A percentile compares a stretch with the other conserved stretches of the same genome.
Conservation (phyloP, 2,797 vertebrate genomes). For the Eulemur rubriventer region DNA sequence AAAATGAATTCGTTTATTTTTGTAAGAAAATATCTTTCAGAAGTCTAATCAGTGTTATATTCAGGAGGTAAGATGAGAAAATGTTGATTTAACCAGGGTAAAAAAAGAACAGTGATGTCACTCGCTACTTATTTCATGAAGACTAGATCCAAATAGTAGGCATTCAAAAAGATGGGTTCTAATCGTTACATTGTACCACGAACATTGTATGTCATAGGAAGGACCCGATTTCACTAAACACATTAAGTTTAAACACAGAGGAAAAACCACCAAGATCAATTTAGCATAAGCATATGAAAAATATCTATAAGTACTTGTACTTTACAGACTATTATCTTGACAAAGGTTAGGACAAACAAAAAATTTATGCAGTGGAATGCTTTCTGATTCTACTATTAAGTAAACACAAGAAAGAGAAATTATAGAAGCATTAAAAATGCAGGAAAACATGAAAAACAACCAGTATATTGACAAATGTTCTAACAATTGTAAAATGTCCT, state of each 20-base stretch:
- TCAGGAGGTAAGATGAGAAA: conserved; percentile 55
- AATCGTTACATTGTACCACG: background rate
- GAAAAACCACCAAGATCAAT: background rate
- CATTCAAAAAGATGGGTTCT: background rate
- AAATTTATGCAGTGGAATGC: background rate
- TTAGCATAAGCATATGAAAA: background rate
- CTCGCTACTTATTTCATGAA: conserved; percentile 17
- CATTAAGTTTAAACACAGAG: background rate
- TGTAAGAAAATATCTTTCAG: conserved; percentile 60
- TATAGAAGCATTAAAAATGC: background rate
- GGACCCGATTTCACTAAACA: background rate
- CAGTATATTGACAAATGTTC: background rate
- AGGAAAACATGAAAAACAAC: background rate
- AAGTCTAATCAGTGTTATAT: conserved; percentile 42
- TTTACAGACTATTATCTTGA: background rate
- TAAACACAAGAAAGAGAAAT: background rate
- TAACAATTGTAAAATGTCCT: background rate
- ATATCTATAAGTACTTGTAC: background rate
- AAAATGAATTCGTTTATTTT: conserved; percentile 62
- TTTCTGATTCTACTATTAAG: background rate
- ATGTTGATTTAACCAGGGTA: background rate
- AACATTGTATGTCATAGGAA: background rate
- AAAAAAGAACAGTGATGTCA: conserved; percentile 26
- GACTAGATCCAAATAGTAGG: background rate
- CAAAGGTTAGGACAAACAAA: background rate